Base-by-base conservation (phyloP, 2,888 invertebrate species). In the Drosophila neotestacea region DNA sequence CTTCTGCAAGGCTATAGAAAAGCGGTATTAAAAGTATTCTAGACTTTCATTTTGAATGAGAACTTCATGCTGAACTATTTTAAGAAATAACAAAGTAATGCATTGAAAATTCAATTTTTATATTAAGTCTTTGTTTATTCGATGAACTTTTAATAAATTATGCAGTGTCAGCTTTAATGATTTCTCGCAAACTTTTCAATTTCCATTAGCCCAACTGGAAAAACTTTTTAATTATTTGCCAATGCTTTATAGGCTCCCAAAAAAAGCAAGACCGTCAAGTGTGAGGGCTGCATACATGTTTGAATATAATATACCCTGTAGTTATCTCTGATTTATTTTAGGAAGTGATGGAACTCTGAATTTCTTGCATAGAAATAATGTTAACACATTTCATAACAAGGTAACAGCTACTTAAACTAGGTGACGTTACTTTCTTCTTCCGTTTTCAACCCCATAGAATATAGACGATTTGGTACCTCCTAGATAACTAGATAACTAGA, bases 151-250 rank as follows among this genome's bases (percentile, higher is more conserved):
- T 16, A 50, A 64, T 64, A 65, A 65, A 73, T 73, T 66, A 34
- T 51, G 52, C 63, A 70, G 64, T 63, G 76, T 76, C 76, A 73
- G 77, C 73, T 64, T 66, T 64, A 70, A 55, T 48, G 52, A 62
- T 50, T 58, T 58, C 58, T 11, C 36, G 59, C 71, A 64, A 77
- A 74, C 61, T 77, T 77, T 81, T 67, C 75, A 65, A 73, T 85
- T 79, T 81, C 81, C 84, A 76, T 83, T 84, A 81, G 81, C 75
- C 54, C 48, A 56, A n/a, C 69, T 70, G 28, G 41, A 51, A 38
- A 79, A 84, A 85, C 73, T 84, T 84, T 84, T 85, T 85, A 84
- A 84, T 84, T 84, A 83, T 84, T 84, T 84, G 74, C 75, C 83
- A 73, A 85, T 85, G 74, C 68, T 79, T 72, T 70, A 80, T 79